Conservation (phyloP, 2,797 vertebrate species). For the Lacerta viridis region DNA sequence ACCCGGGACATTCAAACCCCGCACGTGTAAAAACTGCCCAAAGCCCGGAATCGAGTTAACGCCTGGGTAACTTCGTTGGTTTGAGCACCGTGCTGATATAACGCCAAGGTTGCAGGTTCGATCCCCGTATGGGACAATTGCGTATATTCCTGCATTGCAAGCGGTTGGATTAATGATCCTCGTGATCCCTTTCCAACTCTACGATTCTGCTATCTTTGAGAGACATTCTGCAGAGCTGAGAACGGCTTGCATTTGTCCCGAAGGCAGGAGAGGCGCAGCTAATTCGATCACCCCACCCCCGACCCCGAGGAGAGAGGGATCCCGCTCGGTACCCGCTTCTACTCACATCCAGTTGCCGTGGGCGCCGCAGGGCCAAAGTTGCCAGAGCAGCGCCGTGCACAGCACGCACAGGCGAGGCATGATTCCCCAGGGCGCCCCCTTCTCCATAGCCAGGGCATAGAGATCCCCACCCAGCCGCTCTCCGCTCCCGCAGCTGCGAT, state of each 20-base stretch:
- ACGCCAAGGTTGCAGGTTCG: no score
- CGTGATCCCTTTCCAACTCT: no score
- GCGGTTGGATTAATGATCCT: no score
- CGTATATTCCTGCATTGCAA: no score
- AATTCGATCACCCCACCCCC: not conserved
- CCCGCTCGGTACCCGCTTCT: not conserved
- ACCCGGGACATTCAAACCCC: not conserved
- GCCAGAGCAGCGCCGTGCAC: slow-evolving; percentile 83
- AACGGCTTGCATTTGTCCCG: not conserved
- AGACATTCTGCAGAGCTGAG: not conserved
- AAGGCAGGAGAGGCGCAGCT: not conserved
- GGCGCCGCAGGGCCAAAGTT: slow-evolving; percentile 82
- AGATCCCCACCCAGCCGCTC: not conserved
- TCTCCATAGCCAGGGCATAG: slow-evolving; percentile 87
- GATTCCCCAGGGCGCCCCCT: slow-evolving; percentile 73
- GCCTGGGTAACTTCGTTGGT: no score
- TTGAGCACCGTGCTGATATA: no score
- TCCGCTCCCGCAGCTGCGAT: not conserved
- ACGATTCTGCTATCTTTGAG: no score
- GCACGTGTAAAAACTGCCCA: not conserved
- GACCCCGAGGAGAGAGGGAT: no score
- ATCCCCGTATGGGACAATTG: no score
- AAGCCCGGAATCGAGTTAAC: no score
- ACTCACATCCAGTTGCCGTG: slow-evolving; percentile 94
- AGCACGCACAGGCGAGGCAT: slow-evolving; percentile 80